A percentile compares a stretch with the other conserved stretches of the same genome.
Conservation (phyloP, 1,140 invertebrate genomes). For the Nebria ingens region DNA sequence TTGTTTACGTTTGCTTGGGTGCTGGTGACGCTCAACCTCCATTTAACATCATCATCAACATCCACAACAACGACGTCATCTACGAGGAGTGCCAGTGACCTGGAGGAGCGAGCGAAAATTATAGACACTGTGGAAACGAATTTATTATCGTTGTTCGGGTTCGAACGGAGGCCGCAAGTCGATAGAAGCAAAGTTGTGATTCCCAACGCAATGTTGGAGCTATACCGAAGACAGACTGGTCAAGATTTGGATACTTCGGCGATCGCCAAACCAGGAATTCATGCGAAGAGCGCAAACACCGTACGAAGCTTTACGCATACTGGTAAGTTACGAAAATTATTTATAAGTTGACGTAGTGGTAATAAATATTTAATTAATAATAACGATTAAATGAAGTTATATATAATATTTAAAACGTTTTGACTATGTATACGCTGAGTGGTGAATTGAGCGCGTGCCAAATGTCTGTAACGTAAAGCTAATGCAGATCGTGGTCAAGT, state of each 20-base stretch:
- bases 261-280: constrained; percentile 55
- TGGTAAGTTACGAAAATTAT: too few relatives aligned
- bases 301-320: constrained; percentile 74
- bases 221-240: constrained; percentile 58
- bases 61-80: too few relatives aligned
- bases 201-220: constrained; percentile 65
- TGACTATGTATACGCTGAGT: too few relatives aligned
- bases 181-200: constrained; percentile 45
- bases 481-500: too few relatives aligned
- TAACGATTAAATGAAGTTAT: too few relatives aligned
- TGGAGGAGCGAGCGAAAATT: background rate
- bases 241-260: constrained; percentile 43
- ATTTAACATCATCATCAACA: background rate
- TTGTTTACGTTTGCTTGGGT: background rate
- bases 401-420: too few relatives aligned
- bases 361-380: too few relatives aligned
- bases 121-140: constrained; percentile 40
- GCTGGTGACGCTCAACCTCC: background rate
- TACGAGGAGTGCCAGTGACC: too few relatives aligned
- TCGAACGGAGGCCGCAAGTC: constrained; percentile 45
- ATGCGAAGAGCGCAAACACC: constrained; percentile 66
- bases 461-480: too few relatives aligned
- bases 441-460: too few relatives aligned
- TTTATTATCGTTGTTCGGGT: constrained; percentile 64
- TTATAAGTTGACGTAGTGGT: too few relatives aligned